Evolutionary conservation across 2,888 invertebrate genomes (phyloP), one percentile per base, ranked within the genome.

Genomic region (Lomographa bimaculata): DNA sequence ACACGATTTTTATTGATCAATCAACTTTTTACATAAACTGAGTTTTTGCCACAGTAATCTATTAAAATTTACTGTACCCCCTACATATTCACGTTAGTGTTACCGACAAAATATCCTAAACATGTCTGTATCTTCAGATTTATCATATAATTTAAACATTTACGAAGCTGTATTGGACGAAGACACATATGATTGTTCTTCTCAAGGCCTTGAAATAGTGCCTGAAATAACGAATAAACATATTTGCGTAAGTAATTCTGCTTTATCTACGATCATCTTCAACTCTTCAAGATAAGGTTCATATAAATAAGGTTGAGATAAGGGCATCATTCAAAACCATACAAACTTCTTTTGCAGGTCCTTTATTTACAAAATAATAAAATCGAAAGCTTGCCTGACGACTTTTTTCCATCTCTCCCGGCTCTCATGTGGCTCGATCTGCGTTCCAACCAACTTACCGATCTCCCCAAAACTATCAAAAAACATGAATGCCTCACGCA

Each of bases 401-500:
- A 91, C 51, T 79, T 94, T 32, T 94, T 94, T 57, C 70, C 74
- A 7, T 75, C 71, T 19, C 68, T 93, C 7, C 89, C 85, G 4
- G 77, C 75, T 57, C 79, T 94, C 1, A 90, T 87, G 65, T 94
- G 93, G 91, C 68, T 94, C 4, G 94, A 94, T 63, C 60, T 93
- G 4, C 84, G 94, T 54, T 90, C 91, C 46, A 94, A 94, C 65
- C 62, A 80, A 35, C 61, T 94, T 5, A 76, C 64, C 2, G 73
- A 70, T 6, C 69, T 94, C 32, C 93, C 94, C 1, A 71, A 60
- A 43, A 80, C 86, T 1, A 87, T 94, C 8, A 90, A 90, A 43
- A 69, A 90, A 48, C 94, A 94, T 53, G 64, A 64, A 28, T 72
- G 65, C 49, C 80, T 94, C 9, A 91, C 93, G 32, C 93, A 93